Evolutionary conservation across 2,113 vertebrate species (phyloP), one percentile per base, ranked within the genome.

Genomic region (Chrysochloris asiatica): DNA sequence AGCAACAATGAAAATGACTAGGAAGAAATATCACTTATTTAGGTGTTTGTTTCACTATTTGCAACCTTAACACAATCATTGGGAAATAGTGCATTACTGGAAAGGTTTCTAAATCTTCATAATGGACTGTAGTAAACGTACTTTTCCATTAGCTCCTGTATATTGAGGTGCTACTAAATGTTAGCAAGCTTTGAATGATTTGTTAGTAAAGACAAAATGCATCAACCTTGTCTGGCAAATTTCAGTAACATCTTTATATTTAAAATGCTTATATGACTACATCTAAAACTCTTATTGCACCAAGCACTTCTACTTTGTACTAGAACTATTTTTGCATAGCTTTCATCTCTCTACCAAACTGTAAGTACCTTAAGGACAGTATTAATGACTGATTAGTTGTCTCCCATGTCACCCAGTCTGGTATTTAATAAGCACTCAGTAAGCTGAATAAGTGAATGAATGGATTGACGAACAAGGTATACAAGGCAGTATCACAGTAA

Each of bases 1-100:
- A 93, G 1, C 19, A 91, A 16, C 59, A 91, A 76, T 73, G 17
- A 77, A 16, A 63, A 5, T 33, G 75, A 84, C 10, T 88, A 86
- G 30, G 14, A 75, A 78, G 38, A 90, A 88, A 82, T 85, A 33
- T 73, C 47, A 81, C 65, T 81, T 72, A 67, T 65, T 48, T 87
- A 69, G 76, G 69, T 65, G 13, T 93, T 71, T 65, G 3, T 67
- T 78, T 79, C 65, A 48, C 38, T 92, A 80, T n/a, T 82, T 33
- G 8, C 36, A 48, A 71, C 45, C 30, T 87, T 90, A 78, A 54
- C 11, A 72, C 36, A 71, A 47, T 72, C 33, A 38, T 61, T 22
- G 43, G 48, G 50, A 77, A 85, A 84, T 80, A 87, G 83, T 21
- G 10, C 10, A 71, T 5, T 56, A 17, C 22, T 52, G 10, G 50